Evolutionary conservation across 2,888 invertebrate species (phyloP), one percentile per base, ranked within the genome.

Genomic region (Celastrina argiolus): DNA sequence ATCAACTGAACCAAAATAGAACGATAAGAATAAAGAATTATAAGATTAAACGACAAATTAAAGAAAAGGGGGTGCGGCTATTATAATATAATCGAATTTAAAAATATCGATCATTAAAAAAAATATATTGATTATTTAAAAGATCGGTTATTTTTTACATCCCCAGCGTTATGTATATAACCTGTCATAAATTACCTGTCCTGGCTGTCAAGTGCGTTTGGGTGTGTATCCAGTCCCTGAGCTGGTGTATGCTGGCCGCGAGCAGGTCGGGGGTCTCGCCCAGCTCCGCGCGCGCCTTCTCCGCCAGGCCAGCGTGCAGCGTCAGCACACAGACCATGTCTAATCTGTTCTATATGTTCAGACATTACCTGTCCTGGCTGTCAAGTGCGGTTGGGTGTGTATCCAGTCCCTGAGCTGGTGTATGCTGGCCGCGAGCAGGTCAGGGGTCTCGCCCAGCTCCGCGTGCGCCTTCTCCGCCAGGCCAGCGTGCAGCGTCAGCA

Each of bases 151-250:
- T n/a, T n/a, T n/a, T n/a, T n/a, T n/a, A n/a, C n/a, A n/a, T n/a
- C n/a, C n/a, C n/a, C n/a, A n/a, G n/a, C n/a, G n/a, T n/a, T n/a
- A n/a, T n/a, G n/a, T n/a, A n/a, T n/a, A n/a, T n/a, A n/a, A n/a
- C n/a, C n/a, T n/a, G n/a, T n/a, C n/a, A n/a, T n/a, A 63, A 39
- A 7, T 58, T 63, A 81, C 81, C 82, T 69, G 76, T 85, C 73
- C 92, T 83, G 4, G 87, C 85, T 51, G 76, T 82, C 34, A 93
- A 75, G 74, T 93, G 92, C 0, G 88, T 87, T 72, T 92, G 92
- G 72, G 92, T 92, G 7, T 81, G 77, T 64, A 93, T 72, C 93
- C 93, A 93, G 39, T 90, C 86, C 72, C 85, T 87, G 18, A 93
- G 81, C 69, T 87, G 80, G 67, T 87, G 77, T 31, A 93, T 75